phyloP scores from a whole-genome alignment of 2,797 vertebrate genomes.

The Helicolenus hilgendorfi region DNA sequence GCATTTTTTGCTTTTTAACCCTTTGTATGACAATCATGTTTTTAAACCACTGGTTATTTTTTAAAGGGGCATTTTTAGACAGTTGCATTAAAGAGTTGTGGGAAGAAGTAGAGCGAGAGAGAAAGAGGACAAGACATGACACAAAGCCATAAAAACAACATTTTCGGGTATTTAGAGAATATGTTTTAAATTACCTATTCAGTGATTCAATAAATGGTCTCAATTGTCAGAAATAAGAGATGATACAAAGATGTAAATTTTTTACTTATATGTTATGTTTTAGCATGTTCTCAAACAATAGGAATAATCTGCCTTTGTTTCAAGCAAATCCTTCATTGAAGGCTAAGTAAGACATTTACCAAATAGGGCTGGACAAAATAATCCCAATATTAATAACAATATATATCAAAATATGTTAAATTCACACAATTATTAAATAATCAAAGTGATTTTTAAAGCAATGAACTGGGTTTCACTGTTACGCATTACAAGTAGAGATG shows the following conservation, averaged over 20 bases:
- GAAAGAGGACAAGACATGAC: background rate
- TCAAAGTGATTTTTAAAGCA: background rate
- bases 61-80: background rate
- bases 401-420: background rate
- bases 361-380: background rate
- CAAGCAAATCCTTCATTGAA: background rate
- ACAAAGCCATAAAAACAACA: background rate
- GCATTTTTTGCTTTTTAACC: conserved; percentile 26
- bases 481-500: background rate
- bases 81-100: background rate
- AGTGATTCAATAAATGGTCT: background rate
- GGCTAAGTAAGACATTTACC: background rate
- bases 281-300: background rate
- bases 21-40: background rate
- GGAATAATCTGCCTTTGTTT: background rate
- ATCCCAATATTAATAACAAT: background rate
- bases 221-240: background rate
- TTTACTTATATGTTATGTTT: background rate
- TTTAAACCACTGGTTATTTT: background rate
- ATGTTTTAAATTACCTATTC: background rate
- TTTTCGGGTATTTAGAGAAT: background rate
- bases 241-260: background rate
- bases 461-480: background rate
- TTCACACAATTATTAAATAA: background rate
- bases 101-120: background rate